Conservation (phyloP, 2,113 vertebrate genomes). For the Serinus canaria region DNA sequence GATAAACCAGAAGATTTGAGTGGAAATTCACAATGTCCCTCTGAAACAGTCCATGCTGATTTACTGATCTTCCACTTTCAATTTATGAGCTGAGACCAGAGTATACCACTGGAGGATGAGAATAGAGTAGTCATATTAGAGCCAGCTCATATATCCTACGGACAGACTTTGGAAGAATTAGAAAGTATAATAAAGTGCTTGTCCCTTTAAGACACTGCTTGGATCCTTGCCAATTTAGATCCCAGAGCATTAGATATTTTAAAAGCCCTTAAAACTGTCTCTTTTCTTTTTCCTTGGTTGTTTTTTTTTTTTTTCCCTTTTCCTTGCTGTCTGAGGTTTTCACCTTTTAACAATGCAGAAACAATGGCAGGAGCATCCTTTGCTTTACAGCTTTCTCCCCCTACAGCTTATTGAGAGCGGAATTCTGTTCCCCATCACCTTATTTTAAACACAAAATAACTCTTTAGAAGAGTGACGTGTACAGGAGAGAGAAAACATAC, state of each 20-base stretch:
- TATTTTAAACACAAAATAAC: not conserved
- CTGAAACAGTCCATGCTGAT: conserved; percentile 80
- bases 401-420: not conserved
- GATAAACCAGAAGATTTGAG: conserved; percentile 83
- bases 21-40: conserved; percentile 80
- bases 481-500: not conserved
- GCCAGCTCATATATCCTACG: conserved; percentile 83
- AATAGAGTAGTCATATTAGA: conserved; percentile 85
- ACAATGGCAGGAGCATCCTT: conserved; percentile 62
- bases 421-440: not conserved
- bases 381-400: conserved; percentile 59
- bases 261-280: conserved; percentile 80
- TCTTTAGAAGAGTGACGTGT: not conserved
- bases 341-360: conserved; percentile 73
- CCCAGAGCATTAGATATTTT: conserved; percentile 78
- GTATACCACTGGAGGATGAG: conserved; percentile 80
- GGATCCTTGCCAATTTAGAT: conserved; percentile 75
- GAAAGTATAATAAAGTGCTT: conserved; percentile 84
- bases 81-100: conserved; percentile 86
- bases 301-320: not conserved
- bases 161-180: conserved; percentile 85
- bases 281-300: not conserved
- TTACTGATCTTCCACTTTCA: conserved; percentile 83
- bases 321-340: conserved; percentile 47
- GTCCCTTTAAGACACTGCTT: conserved; percentile 79